Evolutionary conservation across 2,113 vertebrate genomes (phyloP).

Genomic region (Panthera leo): DNA sequence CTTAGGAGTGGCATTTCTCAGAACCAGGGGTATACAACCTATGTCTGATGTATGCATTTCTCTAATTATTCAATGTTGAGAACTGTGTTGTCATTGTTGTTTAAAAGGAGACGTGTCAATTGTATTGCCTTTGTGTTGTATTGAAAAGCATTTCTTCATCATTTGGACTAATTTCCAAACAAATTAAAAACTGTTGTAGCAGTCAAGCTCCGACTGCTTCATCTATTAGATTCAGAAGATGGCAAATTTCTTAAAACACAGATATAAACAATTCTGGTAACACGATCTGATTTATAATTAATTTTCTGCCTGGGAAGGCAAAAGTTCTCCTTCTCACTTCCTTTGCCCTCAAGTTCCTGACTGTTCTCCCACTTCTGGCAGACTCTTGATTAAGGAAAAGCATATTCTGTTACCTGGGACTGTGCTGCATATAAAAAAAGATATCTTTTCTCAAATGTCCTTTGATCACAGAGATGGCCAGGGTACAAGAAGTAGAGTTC

Average conservation of each 20-base stretch:
- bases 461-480: conserved; percentile 31
- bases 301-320: conserved; percentile 68
- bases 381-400: neutral
- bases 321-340: conserved; percentile 53
- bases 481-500: neutral
- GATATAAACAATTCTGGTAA: conserved; percentile 75
- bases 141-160: conserved; percentile 74
- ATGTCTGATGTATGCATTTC: conserved; percentile 27
- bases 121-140: conserved; percentile 42
- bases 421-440: conserved; percentile 15
- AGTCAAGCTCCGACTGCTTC: conserved; percentile 67
- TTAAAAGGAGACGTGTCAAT: conserved; percentile 51
- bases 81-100: conserved; percentile 48
- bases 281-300: conserved; percentile 73
- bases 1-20: neutral
- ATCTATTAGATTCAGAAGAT: conserved; percentile 75
- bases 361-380: conserved; percentile 1
- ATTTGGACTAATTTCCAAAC: conserved; percentile 75
- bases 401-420: neutral
- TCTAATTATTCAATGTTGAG: conserved; percentile 58
- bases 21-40: conserved; percentile 45
- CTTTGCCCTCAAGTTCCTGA: conserved; percentile 43
- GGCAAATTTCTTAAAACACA: conserved; percentile 75
- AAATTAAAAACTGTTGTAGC: conserved; percentile 74
- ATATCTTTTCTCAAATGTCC: neutral